A percentile compares a stretch with the other conserved stretches of the same genome.
Conservation (phyloP, 53 echinoderm and acorn worm species). For the Crossaster papposus region DNA sequence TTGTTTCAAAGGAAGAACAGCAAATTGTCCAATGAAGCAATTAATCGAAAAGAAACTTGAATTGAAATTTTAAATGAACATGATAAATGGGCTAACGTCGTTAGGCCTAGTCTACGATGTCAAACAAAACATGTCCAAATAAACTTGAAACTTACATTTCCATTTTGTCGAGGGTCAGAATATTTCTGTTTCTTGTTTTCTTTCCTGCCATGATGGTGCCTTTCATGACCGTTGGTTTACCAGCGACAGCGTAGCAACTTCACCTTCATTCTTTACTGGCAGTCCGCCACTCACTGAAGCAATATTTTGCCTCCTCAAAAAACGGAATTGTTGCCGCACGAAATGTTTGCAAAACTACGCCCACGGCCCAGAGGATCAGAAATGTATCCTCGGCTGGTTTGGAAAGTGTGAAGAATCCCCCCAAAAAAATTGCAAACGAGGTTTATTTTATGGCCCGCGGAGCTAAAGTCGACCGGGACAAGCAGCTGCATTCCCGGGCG, state of each 20-base stretch:
- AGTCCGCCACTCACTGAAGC: neutral
- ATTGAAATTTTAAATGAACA: too few species aligned
- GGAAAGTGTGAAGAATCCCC: neutral
- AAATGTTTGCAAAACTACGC: neutral
- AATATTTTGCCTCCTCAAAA: neutral
- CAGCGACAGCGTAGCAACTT: neutral
- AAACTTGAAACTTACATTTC: constrained; percentile 76
- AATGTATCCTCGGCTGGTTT: neutral
- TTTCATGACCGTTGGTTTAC: constrained; percentile 36
- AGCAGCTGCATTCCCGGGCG: constrained; percentile 38
- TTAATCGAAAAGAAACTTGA: too few species aligned
- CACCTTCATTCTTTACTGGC: neutral
- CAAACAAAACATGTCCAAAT: neutral
- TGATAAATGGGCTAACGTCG: too few species aligned
- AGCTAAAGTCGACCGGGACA: neutral
- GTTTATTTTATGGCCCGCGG: constrained; percentile 21
- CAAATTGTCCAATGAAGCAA: too few species aligned
- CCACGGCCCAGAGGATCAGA: neutral
- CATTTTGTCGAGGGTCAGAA: constrained; percentile 77
- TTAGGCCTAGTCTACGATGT: neutral
- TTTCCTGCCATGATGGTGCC: constrained; percentile 73
- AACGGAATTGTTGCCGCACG: neutral
- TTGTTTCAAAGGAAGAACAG: too few species aligned
- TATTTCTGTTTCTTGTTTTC: constrained; percentile 86
- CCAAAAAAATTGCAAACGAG: neutral